phyloP scores from a whole-genome alignment of 2,113 vertebrate species.

The Chlorocebus sabaeus region DNA sequence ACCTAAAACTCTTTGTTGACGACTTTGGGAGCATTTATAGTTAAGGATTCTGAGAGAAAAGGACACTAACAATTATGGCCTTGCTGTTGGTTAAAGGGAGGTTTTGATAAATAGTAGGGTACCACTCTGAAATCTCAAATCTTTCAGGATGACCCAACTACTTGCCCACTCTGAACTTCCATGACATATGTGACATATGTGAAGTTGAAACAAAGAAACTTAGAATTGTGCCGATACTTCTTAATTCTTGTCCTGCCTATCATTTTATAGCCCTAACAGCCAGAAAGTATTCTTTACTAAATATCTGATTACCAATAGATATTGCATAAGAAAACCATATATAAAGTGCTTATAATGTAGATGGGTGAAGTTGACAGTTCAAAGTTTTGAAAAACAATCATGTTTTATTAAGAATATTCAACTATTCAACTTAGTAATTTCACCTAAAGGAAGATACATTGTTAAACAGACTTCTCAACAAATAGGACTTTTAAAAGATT shows the following conservation, averaged over 20 bases:
- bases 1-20: not conserved
- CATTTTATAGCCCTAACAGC: not conserved
- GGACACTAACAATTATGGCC: not conserved
- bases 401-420: conserved; percentile 53
- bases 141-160: not conserved
- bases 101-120: conserved; percentile 23
- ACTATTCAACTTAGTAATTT: conserved; percentile 30
- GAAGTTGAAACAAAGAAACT: not conserved
- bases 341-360: not conserved
- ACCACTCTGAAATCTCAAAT: not conserved
- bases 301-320: not conserved
- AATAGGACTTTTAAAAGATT: conserved; percentile 26
- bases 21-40: conserved; percentile 10
- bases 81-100: not conserved
- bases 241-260: not conserved
- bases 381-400: not conserved
- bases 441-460: conserved; percentile 13
- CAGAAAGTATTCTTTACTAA: conserved; percentile 18
- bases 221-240: not conserved
- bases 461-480: conserved; percentile 5
- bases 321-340: conserved; percentile 2
- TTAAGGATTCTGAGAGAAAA: conserved; percentile 5
- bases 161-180: conserved; percentile 11
- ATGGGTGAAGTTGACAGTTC: not conserved
- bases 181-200: not conserved